phyloP scores from a whole-genome alignment of 2,888 invertebrate species.

The Ganaspis brasiliensis region DNA sequence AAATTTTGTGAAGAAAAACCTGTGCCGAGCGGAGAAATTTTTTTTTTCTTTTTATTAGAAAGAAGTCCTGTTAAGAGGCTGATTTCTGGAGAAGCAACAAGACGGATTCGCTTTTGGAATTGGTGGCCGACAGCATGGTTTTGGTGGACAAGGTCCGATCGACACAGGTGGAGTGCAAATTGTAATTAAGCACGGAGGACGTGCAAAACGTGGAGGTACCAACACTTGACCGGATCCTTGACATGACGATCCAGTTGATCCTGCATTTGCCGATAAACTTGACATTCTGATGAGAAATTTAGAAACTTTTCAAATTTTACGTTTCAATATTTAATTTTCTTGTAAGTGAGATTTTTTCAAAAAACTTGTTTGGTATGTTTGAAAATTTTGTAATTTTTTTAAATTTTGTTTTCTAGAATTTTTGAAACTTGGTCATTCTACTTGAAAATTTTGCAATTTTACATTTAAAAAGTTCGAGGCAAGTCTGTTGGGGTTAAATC shows the following conservation, averaged over 20 bases:
- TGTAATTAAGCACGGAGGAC: constrained; percentile 67
- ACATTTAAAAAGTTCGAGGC: too few species aligned
- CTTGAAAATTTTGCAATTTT: too few species aligned
- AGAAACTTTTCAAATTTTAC: background rate
- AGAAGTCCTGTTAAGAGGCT: constrained; percentile 60
- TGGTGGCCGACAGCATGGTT: constrained; percentile 66
- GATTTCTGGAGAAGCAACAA: constrained; percentile 59
- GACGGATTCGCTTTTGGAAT: constrained; percentile 60
- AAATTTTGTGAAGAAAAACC: too few species aligned
- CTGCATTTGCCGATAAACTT: background rate
- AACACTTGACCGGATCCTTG: constrained; percentile 62
- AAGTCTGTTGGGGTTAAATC: too few species aligned
- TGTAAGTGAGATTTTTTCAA: too few species aligned
- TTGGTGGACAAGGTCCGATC: constrained; percentile 70
- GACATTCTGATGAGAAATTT: background rate
- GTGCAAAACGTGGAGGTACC: constrained; percentile 64
- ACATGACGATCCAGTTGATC: background rate
- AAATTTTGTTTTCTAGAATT: too few species aligned
- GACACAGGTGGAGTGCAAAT: constrained; percentile 71
- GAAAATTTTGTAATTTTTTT: too few species aligned
- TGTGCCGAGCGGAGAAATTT: constrained; percentile 68
- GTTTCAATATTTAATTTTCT: background rate
- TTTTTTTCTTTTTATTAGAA: constrained; percentile 16
- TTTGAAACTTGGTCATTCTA: too few species aligned
- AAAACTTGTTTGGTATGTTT: too few species aligned